A percentile compares a stretch with the other conserved stretches of the same genome.
Evolutionary conservation across 2,797 vertebrate genomes (phyloP).

Genomic region (Cryptoprocta ferox): DNA sequence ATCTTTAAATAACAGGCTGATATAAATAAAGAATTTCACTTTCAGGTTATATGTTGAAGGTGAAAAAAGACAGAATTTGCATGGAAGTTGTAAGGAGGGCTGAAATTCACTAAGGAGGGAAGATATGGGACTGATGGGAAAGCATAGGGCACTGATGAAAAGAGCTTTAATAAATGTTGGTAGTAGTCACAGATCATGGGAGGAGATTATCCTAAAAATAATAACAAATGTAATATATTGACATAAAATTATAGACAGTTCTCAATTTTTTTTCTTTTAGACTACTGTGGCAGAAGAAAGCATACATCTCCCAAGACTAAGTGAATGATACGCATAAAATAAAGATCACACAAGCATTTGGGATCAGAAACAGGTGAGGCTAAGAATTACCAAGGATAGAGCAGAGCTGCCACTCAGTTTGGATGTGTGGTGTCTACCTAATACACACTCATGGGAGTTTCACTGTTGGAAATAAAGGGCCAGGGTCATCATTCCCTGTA

Average conservation of each 20-base stretch:
- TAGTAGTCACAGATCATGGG: slow-evolving; percentile 44
- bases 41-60: neutral
- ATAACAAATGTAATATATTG: slow-evolving; percentile 50
- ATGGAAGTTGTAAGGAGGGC: neutral
- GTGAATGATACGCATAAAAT: slow-evolving; percentile 45
- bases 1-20: neutral
- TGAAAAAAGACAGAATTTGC: neutral
- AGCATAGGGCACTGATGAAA: slow-evolving; percentile 48
- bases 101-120: neutral
- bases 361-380: neutral
- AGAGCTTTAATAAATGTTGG: slow-evolving; percentile 43
- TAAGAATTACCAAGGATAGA: neutral
- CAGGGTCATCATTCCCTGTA: neutral
- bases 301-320: slow-evolving; percentile 59
- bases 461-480: neutral
- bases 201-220: slow-evolving; percentile 31
- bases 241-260: slow-evolving; percentile 49
- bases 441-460: neutral
- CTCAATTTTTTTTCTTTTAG: slow-evolving; percentile 61
- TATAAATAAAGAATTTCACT: neutral
- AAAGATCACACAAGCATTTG: slow-evolving; percentile 44
- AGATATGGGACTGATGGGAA: neutral
- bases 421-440: neutral
- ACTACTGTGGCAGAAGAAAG: neutral
- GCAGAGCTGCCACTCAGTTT: accelerated